phyloP scores from a whole-genome alignment of 2,113 vertebrate genomes.

The Mellivora capensis region DNA sequence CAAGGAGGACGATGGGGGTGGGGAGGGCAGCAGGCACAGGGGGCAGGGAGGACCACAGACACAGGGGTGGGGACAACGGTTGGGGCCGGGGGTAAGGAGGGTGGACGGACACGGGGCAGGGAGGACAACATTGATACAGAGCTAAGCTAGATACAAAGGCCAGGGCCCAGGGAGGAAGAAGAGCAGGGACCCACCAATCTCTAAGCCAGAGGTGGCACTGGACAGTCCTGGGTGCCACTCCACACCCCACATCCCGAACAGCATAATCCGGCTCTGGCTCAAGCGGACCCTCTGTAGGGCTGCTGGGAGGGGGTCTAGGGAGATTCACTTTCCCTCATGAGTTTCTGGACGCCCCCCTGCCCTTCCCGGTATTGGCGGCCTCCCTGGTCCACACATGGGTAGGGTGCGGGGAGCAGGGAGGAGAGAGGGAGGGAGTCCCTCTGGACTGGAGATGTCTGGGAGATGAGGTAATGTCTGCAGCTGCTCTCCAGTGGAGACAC shows the following conservation, averaged over 20 bases:
- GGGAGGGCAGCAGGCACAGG: too few species aligned
- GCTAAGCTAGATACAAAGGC: background rate
- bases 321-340: background rate
- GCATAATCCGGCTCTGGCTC: background rate
- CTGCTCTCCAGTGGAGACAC: background rate
- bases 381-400: background rate
- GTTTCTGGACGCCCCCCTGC: background rate
- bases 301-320: rapidly evolving
- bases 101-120: background rate
- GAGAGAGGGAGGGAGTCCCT: background rate
- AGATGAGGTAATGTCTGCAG: slow-evolving; percentile 32
- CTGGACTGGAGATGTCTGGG: too few species aligned
- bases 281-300: background rate
- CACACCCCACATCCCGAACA: background rate
- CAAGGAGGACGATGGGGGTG: rapidly evolving
- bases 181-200: background rate
- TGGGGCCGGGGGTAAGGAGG: background rate
- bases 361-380: background rate
- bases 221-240: too few species aligned
- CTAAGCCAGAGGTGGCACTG: rapidly evolving
- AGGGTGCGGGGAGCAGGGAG: background rate
- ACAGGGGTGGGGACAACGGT: too few species aligned
- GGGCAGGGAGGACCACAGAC: too few species aligned
- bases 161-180: background rate
- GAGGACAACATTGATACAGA: background rate